Percentiles rank a stretch among this genome's conserved stretches.
Conservation (phyloP, 2,888 invertebrate genomes). For the Psococerastis gibbosa region DNA sequence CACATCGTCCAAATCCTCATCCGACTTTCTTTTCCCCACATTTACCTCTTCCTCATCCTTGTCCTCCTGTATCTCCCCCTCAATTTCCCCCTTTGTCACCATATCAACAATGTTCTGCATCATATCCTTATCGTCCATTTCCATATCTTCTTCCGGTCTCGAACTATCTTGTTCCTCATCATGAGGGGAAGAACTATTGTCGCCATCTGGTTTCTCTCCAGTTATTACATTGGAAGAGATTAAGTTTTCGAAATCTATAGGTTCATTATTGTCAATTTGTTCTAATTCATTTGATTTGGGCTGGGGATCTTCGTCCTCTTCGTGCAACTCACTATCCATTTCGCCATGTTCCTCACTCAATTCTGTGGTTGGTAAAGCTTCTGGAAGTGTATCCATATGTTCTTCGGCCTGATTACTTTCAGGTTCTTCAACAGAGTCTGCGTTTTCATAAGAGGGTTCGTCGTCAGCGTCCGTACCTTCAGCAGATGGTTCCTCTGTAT, state of each 20-base stretch:
- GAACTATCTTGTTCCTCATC: constrained; percentile 12
- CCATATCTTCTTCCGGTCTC: constrained; percentile 11
- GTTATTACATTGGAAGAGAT: background rate
- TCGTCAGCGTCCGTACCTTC: background rate
- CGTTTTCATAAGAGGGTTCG: background rate
- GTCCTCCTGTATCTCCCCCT: constrained; percentile 13
- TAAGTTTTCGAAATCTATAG: background rate
- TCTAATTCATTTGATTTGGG: too few relatives aligned
- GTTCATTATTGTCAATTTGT: too few relatives aligned
- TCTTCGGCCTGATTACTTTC: too few relatives aligned
- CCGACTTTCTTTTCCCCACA: constrained; percentile 13
- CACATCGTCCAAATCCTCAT: constrained; percentile 13
- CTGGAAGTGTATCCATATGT: background rate
- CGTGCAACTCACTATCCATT: background rate
- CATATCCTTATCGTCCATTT: constrained; percentile 12
- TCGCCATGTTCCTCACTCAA: too few relatives aligned
- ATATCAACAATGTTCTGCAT: constrained; percentile 16
- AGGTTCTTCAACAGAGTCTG: background rate
- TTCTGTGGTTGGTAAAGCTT: too few relatives aligned
- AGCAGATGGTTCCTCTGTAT: background rate
- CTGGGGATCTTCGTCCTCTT: background rate
- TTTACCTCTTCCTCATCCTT: constrained; percentile 13
- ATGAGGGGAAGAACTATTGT: too few relatives aligned
- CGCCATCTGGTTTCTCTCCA: background rate
- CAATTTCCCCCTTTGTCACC: constrained; percentile 16